These are phyloP conservation scores for Syndactyla subalaris DNA, from an alignment of 2,797 vertebrate genomes.

Conservation along the genomic window DNA sequence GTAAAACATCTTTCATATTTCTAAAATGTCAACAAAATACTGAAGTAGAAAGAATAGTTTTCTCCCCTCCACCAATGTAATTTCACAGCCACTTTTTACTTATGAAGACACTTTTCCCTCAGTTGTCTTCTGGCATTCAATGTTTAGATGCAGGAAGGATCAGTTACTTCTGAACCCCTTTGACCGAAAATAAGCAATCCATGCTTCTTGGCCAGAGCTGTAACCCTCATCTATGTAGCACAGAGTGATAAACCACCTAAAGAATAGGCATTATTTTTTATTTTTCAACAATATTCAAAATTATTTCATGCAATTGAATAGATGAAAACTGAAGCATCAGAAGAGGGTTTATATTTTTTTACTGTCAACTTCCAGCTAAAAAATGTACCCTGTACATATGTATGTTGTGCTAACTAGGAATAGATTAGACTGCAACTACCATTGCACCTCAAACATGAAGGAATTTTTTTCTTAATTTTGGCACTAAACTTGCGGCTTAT, in stretches of 20 bases:
- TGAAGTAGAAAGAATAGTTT: background rate
- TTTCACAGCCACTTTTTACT: background rate
- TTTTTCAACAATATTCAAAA: background rate
- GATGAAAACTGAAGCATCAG: background rate
- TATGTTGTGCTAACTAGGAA: background rate
- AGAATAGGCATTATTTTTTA: background rate
- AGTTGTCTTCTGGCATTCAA: background rate
- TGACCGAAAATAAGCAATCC: background rate
- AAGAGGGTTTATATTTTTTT: background rate
- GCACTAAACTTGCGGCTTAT: background rate
- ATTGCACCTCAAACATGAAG: background rate
- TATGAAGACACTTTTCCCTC: background rate
- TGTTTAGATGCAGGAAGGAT: background rate
- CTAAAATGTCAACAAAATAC: constrained; percentile 11
- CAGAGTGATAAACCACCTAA: background rate
- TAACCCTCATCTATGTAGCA: background rate
- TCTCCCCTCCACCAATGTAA: background rate
- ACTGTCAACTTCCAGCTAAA: background rate
- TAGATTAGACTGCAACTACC: background rate
- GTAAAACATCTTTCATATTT: background rate
- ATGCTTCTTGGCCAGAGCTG: background rate
- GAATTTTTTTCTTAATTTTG: background rate
- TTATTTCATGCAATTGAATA: background rate
- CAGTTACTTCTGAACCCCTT: background rate
- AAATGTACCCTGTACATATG: background rate